These are phyloP conservation scores for Eupithecia centaureata DNA, from an alignment of 2,888 invertebrate species.

Conservation along the genomic window DNA sequence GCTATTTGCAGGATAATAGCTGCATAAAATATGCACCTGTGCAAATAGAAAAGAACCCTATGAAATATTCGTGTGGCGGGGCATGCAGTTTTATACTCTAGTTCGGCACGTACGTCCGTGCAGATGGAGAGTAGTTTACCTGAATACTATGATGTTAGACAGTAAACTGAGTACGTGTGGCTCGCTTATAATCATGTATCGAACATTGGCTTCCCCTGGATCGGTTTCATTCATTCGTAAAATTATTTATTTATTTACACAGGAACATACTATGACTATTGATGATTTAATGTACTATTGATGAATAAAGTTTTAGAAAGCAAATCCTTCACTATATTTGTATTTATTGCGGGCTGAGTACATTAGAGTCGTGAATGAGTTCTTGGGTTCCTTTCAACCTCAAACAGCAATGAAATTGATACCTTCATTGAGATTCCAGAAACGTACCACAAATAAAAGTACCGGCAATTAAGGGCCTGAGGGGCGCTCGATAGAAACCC, in stretches of 20 bases:
- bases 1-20: conserved; percentile 7
- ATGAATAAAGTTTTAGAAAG: too few relatives aligned
- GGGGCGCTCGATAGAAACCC: conserved; percentile 3
- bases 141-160: background rate
- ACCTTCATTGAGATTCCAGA: conserved; percentile 6
- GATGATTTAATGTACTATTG: too few relatives aligned
- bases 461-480: conserved; percentile 2
- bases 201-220: background rate
- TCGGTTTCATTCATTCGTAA: background rate
- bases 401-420: background rate
- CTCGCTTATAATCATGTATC: too few relatives aligned
- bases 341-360: background rate
- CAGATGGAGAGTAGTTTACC: conserved; percentile 6
- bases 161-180: background rate
- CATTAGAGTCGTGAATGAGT: background rate
- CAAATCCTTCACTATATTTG: background rate
- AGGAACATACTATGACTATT: too few relatives aligned
- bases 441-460: conserved; percentile 7
- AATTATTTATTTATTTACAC: too few relatives aligned
- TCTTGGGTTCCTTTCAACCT: background rate
- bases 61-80: conserved; percentile 10
- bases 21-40: conserved; percentile 14
- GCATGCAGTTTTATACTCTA: conserved; percentile 23
- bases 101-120: conserved; percentile 34
- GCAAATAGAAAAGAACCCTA: background rate